Evolutionary conservation across 2,797 vertebrate genomes (phyloP), one percentile per base, ranked within the genome.

Genomic region (Graptemys geographica): DNA sequence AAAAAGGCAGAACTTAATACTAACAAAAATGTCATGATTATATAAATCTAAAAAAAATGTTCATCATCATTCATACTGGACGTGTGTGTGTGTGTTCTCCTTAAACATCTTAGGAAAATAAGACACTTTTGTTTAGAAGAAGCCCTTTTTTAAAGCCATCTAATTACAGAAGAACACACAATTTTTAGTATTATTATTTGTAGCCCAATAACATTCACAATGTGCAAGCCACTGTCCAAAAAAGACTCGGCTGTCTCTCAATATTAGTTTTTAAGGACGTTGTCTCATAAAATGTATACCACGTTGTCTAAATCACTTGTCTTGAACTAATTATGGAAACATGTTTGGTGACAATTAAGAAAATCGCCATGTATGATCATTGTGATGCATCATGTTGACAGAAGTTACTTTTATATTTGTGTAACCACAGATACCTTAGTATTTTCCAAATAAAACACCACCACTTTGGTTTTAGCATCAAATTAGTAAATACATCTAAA

Each of bases 291-390:
- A 93, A 95, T 86, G 52, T 65, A 90, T 74, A 49, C 80, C 72
- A 21, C 74, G 62, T 91, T 82, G 10, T 88, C 94, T 96, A 95
- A 95, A 92, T 86, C 86, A 37, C 87, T 96, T 49, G 92, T 95
- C 97, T 98, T 97, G 97, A 97, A 95, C 92, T 97, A 94, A 98
- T 98, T 98, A 97, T 53, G 90, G 83, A 95, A 96, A 87, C 89
- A 65, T 56, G 87, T 86, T 95, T 94, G 91, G 86, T 96, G 96
- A 98, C 97, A 96, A 98, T 96, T 97, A 95, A 95, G 89, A 96
- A 96, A 93, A 89, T 92, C 92, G 90, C 86, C 83, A 89, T 95
- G 83, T 72, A 37, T 65, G 87, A 95, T 96, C 44, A 28, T 92
- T 83, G 88, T 86, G 86, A 62, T 93, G 79, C 78, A 90, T 93